Conservation (phyloP, 2,113 vertebrate genomes). For the Passer domesticus region DNA sequence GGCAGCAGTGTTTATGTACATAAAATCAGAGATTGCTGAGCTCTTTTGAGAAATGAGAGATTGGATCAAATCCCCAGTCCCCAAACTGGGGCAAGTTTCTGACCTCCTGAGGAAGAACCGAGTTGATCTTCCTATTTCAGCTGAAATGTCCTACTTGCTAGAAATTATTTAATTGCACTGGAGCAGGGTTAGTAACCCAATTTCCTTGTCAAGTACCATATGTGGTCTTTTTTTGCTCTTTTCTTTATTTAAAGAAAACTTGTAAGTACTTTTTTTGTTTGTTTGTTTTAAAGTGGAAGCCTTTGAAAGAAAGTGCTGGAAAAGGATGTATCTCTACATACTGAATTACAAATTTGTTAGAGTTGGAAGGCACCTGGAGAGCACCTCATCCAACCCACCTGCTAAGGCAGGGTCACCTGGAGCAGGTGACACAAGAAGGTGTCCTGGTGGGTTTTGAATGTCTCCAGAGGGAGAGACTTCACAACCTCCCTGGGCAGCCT, state of each 20-base stretch:
- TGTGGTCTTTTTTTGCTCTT: neutral
- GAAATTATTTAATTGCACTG: neutral
- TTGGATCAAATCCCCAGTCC: neutral
- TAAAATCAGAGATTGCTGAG: neutral
- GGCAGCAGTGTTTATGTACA: neutral
- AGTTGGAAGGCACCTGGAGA: neutral
- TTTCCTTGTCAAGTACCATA: neutral
- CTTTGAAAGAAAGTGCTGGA: neutral
- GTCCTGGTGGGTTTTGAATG: neutral
- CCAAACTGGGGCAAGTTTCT: neutral
- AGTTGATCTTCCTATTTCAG: neutral
- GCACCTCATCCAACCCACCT: accelerated
- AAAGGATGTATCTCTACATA: neutral
- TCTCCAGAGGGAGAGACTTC: neutral
- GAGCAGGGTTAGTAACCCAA: neutral
- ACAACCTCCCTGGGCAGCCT: neutral
- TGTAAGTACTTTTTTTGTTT: neutral
- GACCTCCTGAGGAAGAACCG: neutral
- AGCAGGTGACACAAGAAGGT: neutral
- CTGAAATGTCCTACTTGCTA: neutral
- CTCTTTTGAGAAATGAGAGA: neutral
- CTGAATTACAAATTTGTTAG: neutral
- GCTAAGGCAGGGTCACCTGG: neutral
- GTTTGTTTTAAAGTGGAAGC: neutral
- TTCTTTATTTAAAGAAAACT: neutral